phyloP scores from a whole-genome alignment of 2,888 invertebrate species.

The Epinotia demarniana region DNA sequence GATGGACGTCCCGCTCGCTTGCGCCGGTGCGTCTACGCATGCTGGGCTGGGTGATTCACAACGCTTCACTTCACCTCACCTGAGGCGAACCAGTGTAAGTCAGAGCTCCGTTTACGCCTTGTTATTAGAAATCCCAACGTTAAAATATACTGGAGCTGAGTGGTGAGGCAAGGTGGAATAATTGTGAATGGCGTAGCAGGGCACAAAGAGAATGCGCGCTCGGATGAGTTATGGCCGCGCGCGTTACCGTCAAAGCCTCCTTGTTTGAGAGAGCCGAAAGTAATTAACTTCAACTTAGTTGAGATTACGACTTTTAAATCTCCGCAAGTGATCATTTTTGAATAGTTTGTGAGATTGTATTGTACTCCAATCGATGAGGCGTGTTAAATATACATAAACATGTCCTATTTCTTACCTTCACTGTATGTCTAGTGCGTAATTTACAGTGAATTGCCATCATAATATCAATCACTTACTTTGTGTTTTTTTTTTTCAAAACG shows the following conservation, averaged over 20 bases:
- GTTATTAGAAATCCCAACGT: neutral
- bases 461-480: neutral
- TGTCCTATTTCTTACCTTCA: neutral
- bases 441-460: neutral
- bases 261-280: conserved; percentile 78
- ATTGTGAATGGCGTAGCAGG: conserved; percentile 8
- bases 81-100: conserved; percentile 5
- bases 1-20: conserved; percentile 60
- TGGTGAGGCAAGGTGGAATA: neutral
- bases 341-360: conserved; percentile 52
- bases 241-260: conserved; percentile 79
- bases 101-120: neutral
- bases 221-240: conserved; percentile 75
- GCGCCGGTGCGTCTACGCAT: conserved; percentile 81
- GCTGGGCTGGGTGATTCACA: neutral
- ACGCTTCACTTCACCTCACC: neutral
- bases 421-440: neutral
- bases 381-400: neutral
- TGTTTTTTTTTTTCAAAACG: neutral
- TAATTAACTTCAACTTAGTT: conserved; percentile 81
- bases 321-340: conserved; percentile 42
- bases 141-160: neutral
- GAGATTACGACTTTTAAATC: conserved; percentile 68
- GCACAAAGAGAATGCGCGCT: conserved; percentile 69
- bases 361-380: conserved; percentile 43